Conservation (phyloP, 2,888 invertebrate genomes). For the Epinotia bilunana region DNA sequence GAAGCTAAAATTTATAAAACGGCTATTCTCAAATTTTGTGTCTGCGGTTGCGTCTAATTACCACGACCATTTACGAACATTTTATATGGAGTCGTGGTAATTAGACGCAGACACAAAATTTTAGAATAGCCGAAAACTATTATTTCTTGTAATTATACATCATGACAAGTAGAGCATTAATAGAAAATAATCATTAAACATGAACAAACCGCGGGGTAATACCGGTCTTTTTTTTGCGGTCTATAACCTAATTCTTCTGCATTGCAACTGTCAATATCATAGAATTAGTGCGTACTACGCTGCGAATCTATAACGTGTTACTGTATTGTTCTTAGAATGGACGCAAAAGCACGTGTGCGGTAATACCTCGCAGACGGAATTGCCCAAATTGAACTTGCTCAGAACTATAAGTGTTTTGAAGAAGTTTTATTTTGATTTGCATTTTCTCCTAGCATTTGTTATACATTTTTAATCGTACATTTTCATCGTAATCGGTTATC, state of each 20-base stretch:
- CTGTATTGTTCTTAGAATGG: not conserved
- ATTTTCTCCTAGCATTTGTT: conserved; percentile 27
- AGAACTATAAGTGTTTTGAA: conserved; percentile 23
- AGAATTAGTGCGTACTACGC: no score
- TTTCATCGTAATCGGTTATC: no score
- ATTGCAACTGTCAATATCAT: no score
- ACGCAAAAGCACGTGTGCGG: not conserved
- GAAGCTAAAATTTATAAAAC: conserved; percentile 29
- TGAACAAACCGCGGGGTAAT: not conserved
- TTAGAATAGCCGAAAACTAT: no score
- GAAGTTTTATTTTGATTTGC: conserved; percentile 5
- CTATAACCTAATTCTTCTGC: not conserved
- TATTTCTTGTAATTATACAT: conserved; percentile 12
- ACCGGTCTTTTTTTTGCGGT: not conserved
- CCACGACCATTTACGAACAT: no score
- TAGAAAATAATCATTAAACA: not conserved
- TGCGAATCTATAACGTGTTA: no score
- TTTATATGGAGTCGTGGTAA: no score
- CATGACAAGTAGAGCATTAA: conserved; percentile 14
- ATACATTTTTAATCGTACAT: conserved; percentile 46
- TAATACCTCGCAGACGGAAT: not conserved
- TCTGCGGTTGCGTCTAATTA: no score
- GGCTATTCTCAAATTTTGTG: no score
- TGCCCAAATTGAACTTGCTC: not conserved
- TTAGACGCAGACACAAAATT: no score